These are phyloP conservation scores for Cloeon dipterum DNA, from an alignment of 2,888 invertebrate genomes.

Conservation along the genomic window DNA sequence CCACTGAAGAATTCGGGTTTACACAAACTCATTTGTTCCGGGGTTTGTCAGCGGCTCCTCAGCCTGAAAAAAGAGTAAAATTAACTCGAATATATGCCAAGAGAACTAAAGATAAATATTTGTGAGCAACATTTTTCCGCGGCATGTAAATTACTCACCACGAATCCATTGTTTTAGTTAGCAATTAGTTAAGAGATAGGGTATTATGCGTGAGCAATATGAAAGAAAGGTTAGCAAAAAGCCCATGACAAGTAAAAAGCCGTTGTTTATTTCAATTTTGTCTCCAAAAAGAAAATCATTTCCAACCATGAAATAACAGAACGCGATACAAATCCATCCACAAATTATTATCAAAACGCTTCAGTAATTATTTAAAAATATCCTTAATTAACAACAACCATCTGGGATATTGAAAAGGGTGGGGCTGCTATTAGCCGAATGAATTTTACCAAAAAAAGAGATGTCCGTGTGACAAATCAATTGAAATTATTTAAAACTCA, in stretches of 20 bases:
- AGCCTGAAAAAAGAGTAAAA: conserved; percentile 34
- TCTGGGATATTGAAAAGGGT: too few relatives aligned
- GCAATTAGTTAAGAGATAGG: neutral
- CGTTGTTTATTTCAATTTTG: neutral
- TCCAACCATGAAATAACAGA: too few relatives aligned
- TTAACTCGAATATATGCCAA: conserved; percentile 5
- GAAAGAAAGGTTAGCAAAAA: neutral
- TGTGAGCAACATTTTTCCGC: neutral
- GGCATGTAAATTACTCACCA: neutral
- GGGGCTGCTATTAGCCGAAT: too few relatives aligned
- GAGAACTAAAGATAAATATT: conserved; percentile 1
- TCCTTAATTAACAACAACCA: too few relatives aligned
- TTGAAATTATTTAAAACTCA: too few relatives aligned
- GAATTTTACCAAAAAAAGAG: too few relatives aligned
- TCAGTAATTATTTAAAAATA: too few relatives aligned
- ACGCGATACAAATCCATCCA: neutral
- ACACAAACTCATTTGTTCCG: conserved; percentile 61
- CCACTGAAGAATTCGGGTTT: conserved; percentile 83
- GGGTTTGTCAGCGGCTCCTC: conserved; percentile 61
- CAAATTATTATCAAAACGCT: too few relatives aligned
- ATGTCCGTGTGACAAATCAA: too few relatives aligned
- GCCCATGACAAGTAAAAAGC: neutral
- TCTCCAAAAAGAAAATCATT: neutral
- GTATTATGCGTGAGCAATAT: neutral
- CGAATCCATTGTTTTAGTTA: too few relatives aligned